A percentile compares a stretch with the other conserved stretches of the same genome.
These are phyloP conservation scores for Trypoxylon attenuatum DNA, from an alignment of 2,888 invertebrate genomes.

Conservation along the genomic window DNA sequence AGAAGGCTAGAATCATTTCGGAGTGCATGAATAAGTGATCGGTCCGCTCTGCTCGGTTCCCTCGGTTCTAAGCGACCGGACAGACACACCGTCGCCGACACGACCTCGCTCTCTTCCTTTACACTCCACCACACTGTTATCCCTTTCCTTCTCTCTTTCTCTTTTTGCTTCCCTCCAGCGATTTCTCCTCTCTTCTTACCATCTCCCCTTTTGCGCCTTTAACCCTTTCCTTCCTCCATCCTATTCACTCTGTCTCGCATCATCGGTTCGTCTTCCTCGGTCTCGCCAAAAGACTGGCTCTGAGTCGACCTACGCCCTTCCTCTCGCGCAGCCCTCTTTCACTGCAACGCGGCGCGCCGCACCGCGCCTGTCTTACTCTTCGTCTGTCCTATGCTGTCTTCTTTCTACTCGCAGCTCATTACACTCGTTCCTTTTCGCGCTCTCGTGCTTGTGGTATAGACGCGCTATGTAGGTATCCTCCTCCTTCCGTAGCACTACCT, in stretches of 20 bases:
- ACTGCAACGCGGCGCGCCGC: neutral
- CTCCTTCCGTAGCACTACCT: neutral
- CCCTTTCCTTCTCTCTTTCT: neutral
- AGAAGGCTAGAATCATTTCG: slow-evolving; percentile 67
- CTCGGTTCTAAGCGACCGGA: slow-evolving; percentile 46
- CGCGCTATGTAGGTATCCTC: too few species aligned
- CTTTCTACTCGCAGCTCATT: neutral
- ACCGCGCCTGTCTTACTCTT: too few species aligned
- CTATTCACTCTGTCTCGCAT: slow-evolving; percentile 4
- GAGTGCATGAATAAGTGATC: slow-evolving; percentile 68
- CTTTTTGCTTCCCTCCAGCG: neutral
- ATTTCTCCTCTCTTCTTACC: neutral
- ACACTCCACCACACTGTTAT: neutral
- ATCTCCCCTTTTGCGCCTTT: neutral
- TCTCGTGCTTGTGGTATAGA: too few species aligned
- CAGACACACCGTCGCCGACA: slow-evolving; percentile 62
- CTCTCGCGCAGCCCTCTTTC: slow-evolving; percentile 5
- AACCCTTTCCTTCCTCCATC: neutral
- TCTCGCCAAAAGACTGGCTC: neutral
- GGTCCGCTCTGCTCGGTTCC: slow-evolving; percentile 52
- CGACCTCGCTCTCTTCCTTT: slow-evolving; percentile 45
- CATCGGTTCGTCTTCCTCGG: slow-evolving; percentile 2
- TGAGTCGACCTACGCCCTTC: neutral
- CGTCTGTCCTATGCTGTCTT: slow-evolving; percentile 23
- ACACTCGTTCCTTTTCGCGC: slow-evolving; percentile 1